Evolutionary conservation across 2,888 invertebrate genomes (phyloP), one percentile per base, ranked within the genome.

Genomic region (Notodonta dromedarius): DNA sequence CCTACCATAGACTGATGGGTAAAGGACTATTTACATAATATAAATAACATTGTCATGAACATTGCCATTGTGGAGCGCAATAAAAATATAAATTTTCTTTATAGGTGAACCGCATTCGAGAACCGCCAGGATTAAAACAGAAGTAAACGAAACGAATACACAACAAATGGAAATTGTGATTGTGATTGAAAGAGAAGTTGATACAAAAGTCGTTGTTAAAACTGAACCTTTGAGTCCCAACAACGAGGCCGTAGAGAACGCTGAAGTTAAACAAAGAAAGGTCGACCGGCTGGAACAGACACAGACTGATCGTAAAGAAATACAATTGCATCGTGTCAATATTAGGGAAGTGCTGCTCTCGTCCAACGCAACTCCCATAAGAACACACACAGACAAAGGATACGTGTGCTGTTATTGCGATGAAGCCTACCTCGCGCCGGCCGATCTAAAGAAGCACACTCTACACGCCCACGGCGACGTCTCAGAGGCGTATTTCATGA

Each of bases 301-400:
- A 9, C 39, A 55, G 14, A 5, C 13, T 16, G 55, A 14, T 46
- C 13, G 68, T 39, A 35, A n/a, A 32, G 74, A 78, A 61, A 69
- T 78, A 7, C 61, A 76, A n/a, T 76, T 76, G 59, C 83, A 85
- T 57, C 77, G 80, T 16, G 73, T 74, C 16, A 88, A 88, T 61
- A 76, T 88, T 5, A 72, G 71, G 16, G 77, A 80, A 55, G 80
- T 88, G 56, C 61, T 87, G 4, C 64, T 75, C 2, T 75, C 77
- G 58, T 83, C 88, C 0, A 89, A 88, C 57, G 88, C 88, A 0
- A 88, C 88, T 0, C 87, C 88, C 0, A 85, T 89, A 14, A 74
- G 80, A 42, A 76, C 82, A 44, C 74, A 78, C 12, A 77, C 78
- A 0, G 81, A 84, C 8, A 74, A 77, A 0, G 85, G 84, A 0